Conservation (phyloP, 2,888 invertebrate genomes). For the Creontiades dilutus region DNA sequence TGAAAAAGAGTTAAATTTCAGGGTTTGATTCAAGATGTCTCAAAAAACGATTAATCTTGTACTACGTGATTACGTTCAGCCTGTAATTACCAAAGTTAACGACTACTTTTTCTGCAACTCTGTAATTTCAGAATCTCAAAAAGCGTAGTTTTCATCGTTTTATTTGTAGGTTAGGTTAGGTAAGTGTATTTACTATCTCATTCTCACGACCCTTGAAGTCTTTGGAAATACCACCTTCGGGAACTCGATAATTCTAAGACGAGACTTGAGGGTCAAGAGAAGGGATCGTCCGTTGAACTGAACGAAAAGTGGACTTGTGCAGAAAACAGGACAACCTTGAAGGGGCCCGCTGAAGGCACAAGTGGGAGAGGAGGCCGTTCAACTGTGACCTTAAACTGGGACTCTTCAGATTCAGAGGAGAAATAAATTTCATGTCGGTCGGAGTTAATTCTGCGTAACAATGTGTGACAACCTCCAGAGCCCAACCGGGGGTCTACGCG, state of each 20-base stretch:
- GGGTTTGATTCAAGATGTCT: no score
- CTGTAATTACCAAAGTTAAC: no score
- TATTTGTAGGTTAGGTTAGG: no score
- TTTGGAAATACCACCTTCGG: no score
- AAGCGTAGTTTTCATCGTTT: no score
- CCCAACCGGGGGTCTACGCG: neutral
- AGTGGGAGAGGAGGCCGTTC: constrained; percentile 35
- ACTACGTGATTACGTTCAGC: no score
- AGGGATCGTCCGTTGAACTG: constrained; percentile 38
- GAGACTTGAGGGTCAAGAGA: neutral
- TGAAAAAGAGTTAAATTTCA: no score
- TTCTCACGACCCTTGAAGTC: no score
- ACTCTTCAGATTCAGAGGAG: neutral
- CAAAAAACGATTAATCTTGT: no score
- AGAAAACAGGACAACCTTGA: constrained; percentile 51
- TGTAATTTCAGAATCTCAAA: no score
- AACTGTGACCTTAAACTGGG: constrained; percentile 33
- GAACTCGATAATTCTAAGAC: neutral
- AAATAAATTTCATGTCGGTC: constrained; percentile 24
- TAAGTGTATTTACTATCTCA: no score
- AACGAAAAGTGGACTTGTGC: constrained; percentile 29
- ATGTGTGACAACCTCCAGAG: constrained; percentile 24
- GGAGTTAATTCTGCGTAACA: constrained; percentile 3
- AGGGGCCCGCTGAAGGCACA: constrained; percentile 13
- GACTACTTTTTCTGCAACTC: no score